Evolutionary conservation across 2,113 vertebrate genomes (phyloP).

Genomic region (Hippopotamus amphibius): DNA sequence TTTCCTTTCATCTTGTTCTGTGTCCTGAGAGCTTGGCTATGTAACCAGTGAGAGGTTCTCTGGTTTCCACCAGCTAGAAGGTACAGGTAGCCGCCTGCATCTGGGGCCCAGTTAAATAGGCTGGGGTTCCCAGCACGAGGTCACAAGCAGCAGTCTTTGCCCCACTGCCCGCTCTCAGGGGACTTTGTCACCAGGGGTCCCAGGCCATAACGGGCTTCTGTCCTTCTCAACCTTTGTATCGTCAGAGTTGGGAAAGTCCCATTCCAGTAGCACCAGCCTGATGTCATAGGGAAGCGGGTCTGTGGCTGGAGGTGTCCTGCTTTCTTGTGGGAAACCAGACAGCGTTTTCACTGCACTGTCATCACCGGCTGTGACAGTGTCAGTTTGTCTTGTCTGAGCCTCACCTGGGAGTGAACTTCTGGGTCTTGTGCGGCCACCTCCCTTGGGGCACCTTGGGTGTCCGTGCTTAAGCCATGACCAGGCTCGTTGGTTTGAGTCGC

Average conservation of each 20-base stretch:
- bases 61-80: neutral
- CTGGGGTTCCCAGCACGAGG: too few species aligned
- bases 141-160: neutral
- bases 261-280: neutral
- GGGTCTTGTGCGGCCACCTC: neutral
- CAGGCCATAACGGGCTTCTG: rapidly evolving
- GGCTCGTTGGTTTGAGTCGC: neutral
- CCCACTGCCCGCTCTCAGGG: neutral
- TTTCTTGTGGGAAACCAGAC: rapidly evolving
- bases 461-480: too few species aligned
- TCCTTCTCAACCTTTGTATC: neutral
- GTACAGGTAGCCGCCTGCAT: neutral
- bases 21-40: too few species aligned
- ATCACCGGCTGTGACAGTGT: rapidly evolving
- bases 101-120: neutral
- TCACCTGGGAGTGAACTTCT: neutral
- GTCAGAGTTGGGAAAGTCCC: neutral
- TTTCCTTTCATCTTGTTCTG: neutral
- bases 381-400: too few species aligned
- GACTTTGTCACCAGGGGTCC: neutral
- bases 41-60: too few species aligned
- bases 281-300: neutral
- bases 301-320: neutral
- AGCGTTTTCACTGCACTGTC: rapidly evolving
- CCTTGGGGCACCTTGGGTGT: rapidly evolving